phyloP scores from a whole-genome alignment of 2,797 vertebrate species.

The Acrossocheilus fasciatus region DNA sequence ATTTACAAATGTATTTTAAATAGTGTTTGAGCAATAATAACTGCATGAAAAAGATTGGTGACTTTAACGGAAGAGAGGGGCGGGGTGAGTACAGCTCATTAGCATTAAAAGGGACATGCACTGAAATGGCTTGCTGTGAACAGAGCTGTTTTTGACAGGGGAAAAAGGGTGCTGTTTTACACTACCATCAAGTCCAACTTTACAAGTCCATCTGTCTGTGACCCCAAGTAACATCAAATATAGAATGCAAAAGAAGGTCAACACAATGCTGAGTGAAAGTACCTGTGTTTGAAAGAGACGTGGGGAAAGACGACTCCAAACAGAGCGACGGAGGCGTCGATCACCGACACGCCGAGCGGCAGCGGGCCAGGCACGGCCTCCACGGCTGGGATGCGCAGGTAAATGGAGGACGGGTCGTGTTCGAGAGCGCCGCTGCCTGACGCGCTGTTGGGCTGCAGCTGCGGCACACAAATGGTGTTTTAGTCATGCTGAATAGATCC shows the following conservation, averaged over 20 bases:
- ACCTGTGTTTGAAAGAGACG: conserved; percentile 98
- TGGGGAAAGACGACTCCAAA: conserved; percentile 99
- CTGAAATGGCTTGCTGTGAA: too few relatives aligned
- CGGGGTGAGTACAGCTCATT: too few relatives aligned
- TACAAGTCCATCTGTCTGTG: background rate
- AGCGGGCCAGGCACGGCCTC: conserved; percentile 96
- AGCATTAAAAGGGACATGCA: too few relatives aligned
- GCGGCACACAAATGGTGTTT: background rate
- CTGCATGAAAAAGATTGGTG: too few relatives aligned
- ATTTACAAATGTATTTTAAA: too few relatives aligned
- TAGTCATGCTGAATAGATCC: background rate
- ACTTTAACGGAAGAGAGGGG: too few relatives aligned
- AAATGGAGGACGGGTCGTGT: conserved; percentile 97
- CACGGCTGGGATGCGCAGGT: conserved; percentile 91
- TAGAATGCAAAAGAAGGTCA: background rate
- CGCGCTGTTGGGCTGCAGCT: conserved; percentile 98
- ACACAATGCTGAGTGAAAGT: background rate
- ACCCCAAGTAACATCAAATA: background rate
- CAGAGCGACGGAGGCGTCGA: conserved; percentile 96
- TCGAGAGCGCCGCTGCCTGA: conserved; percentile 98
- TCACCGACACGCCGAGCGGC: conserved; percentile 96
- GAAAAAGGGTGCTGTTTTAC: too few relatives aligned
- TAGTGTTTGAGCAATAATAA: too few relatives aligned
- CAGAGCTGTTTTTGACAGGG: too few relatives aligned
- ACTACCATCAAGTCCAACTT: too few relatives aligned